Percentiles rank a stretch among this genome's conserved stretches.
These are phyloP conservation scores for Limenitis camilla DNA, from an alignment of 2,888 invertebrate genomes.

Conservation along the genomic window DNA sequence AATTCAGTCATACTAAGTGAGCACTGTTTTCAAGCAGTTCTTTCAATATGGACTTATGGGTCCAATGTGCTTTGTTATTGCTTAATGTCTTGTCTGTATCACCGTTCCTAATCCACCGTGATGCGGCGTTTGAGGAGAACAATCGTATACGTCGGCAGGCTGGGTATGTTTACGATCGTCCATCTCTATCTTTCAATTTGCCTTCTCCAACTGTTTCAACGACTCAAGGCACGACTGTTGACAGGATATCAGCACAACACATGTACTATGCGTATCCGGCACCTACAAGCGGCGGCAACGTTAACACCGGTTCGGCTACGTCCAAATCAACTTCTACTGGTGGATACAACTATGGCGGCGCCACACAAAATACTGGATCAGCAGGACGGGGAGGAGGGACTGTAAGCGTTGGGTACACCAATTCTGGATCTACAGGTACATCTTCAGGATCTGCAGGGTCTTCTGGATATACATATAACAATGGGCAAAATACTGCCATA, in stretches of 20 bases:
- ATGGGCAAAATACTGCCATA: neutral
- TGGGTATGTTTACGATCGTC: slow-evolving; percentile 63
- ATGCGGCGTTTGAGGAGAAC: slow-evolving; percentile 13
- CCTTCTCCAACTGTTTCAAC: slow-evolving; percentile 45
- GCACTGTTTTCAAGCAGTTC: slow-evolving; percentile 37
- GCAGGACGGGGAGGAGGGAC: neutral
- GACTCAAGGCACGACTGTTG: slow-evolving; percentile 55
- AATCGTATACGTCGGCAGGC: slow-evolving; percentile 52
- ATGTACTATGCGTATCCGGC: slow-evolving; percentile 65
- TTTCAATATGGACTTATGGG: slow-evolving; percentile 34
- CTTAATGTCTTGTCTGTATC: slow-evolving; percentile 23
- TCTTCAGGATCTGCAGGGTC: neutral
- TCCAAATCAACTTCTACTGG: slow-evolving; percentile 10
- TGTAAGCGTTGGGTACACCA: slow-evolving; percentile 2
- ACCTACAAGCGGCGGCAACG: slow-evolving; percentile 39
- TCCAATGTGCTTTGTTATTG: slow-evolving; percentile 28
- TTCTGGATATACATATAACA: slow-evolving; percentile 2
- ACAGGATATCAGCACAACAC: slow-evolving; percentile 54
- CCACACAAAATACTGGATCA: slow-evolving; percentile 3
- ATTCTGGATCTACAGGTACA: neutral
- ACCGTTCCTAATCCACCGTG: slow-evolving; percentile 1
- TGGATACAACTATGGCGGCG: slow-evolving; percentile 25
- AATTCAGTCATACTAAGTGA: slow-evolving; percentile 37
- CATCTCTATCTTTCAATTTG: slow-evolving; percentile 57
- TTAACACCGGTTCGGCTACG: slow-evolving; percentile 28